These are phyloP conservation scores for Pteropus alecto DNA, from an alignment of 2,113 vertebrate species.

Conservation along the genomic window DNA sequence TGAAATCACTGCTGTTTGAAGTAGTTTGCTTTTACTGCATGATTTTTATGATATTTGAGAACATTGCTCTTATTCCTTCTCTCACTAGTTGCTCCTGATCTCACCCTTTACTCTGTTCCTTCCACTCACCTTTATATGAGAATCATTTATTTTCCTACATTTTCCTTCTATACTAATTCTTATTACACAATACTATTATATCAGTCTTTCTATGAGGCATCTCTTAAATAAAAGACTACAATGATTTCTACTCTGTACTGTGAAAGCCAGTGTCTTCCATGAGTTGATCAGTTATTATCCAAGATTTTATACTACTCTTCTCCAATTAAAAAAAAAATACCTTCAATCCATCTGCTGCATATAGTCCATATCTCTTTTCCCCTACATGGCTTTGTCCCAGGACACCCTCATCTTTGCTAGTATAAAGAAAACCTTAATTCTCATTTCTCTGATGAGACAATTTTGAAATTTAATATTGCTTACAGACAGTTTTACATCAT, in stretches of 20 bases:
- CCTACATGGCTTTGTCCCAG: too few relatives aligned
- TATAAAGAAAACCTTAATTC: neutral
- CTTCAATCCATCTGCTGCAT: neutral
- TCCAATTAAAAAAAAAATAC: neutral
- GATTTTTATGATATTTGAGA: neutral
- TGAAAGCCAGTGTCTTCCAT: neutral
- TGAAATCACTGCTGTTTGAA: neutral
- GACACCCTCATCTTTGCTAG: neutral
- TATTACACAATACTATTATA: neutral
- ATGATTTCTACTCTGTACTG: fast-evolving
- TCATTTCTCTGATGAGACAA: neutral
- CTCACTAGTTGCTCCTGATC: fast-evolving
- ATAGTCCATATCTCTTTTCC: fast-evolving
- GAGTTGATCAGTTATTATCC: neutral
- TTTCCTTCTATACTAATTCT: neutral
- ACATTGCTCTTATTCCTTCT: neutral
- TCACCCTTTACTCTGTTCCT: neutral
- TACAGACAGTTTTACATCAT: neutral
- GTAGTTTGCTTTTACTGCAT: neutral
- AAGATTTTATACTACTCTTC: neutral
- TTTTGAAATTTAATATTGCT: neutral
- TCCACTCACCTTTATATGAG: neutral
- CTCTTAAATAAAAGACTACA: neutral
- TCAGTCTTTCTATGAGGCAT: neutral
- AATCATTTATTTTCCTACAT: neutral